phyloP scores from a whole-genome alignment of 2,113 vertebrate species.

The Chionomys nivalis region DNA sequence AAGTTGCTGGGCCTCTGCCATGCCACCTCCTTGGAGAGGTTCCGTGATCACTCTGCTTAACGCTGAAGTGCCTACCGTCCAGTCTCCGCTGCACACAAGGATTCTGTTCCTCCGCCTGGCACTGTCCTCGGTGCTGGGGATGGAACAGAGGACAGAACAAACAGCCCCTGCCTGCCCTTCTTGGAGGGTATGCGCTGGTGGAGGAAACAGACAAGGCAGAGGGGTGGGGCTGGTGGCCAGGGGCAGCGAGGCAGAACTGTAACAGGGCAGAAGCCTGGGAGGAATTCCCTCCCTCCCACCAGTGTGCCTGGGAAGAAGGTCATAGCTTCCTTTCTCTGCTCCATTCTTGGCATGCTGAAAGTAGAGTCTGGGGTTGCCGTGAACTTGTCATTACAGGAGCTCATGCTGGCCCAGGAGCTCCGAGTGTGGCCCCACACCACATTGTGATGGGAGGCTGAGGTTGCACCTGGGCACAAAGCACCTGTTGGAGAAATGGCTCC shows the following conservation, averaged over 20 bases:
- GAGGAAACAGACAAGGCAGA: background rate
- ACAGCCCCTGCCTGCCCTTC: background rate
- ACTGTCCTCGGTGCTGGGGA: conserved; percentile 55
- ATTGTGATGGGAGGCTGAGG: background rate
- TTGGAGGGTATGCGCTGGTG: background rate
- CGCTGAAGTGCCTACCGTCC: background rate
- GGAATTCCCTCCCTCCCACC: background rate
- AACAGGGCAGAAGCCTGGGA: background rate
- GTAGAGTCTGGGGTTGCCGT: background rate
- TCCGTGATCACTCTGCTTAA: background rate
- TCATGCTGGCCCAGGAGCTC: background rate
- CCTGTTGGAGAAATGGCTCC: background rate
- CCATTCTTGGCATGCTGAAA: background rate
- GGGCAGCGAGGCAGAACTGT: background rate
- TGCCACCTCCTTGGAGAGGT: background rate
- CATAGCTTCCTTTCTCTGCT: background rate
- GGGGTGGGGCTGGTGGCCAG: no score
- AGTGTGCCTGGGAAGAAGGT: background rate
- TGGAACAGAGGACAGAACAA: background rate
- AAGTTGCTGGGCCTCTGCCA: background rate
- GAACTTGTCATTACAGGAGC: background rate
- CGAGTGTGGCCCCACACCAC: rapidly evolving
- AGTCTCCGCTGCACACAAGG: background rate
- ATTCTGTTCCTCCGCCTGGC: background rate
- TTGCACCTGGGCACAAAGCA: no score